phyloP scores from a whole-genome alignment of 1,140 invertebrate genomes.

The Onthophagus taurus region DNA sequence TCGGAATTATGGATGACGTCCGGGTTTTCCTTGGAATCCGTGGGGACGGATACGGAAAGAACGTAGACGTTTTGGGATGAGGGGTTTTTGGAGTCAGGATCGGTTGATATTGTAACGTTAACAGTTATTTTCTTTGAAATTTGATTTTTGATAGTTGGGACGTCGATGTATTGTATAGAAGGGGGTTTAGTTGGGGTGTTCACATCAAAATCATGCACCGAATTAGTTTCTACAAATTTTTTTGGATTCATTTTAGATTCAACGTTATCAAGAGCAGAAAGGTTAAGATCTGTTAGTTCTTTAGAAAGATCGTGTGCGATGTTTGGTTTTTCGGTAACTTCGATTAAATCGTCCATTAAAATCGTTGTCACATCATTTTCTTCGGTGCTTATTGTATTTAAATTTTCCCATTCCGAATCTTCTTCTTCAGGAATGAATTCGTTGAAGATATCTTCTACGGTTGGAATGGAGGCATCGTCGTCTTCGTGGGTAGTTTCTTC shows the following conservation, averaged over 20 bases:
- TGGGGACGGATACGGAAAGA: slow-evolving; percentile 61
- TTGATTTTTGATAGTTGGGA: slow-evolving; percentile 18
- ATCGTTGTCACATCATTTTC: not conserved
- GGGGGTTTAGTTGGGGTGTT: slow-evolving; percentile 14
- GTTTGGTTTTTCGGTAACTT: slow-evolving; percentile 1
- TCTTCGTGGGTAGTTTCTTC: slow-evolving; percentile 6
- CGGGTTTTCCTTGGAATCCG: slow-evolving; percentile 43
- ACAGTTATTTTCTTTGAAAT: slow-evolving; percentile 52
- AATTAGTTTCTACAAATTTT: slow-evolving; percentile 8
- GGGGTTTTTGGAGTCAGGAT: slow-evolving; percentile 44
- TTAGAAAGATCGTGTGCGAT: slow-evolving; percentile 23
- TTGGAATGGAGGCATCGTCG: slow-evolving; percentile 2
- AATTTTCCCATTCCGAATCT: slow-evolving; percentile 7
- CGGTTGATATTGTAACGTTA: slow-evolving; percentile 63
- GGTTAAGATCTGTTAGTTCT: slow-evolving; percentile 27
- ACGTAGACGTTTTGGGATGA: slow-evolving; percentile 56
- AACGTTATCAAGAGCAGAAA: slow-evolving; percentile 4
- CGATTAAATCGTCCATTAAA: not conserved
- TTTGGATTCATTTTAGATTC: slow-evolving; percentile 6
- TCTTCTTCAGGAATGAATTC: not conserved
- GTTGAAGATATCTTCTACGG: not conserved
- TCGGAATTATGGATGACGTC: slow-evolving; percentile 40
- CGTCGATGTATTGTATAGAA: slow-evolving; percentile 29
- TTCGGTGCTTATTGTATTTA: slow-evolving; percentile 3
- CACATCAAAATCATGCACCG: slow-evolving; percentile 4